Evolutionary conservation across 2,888 invertebrate genomes (phyloP).

Genomic region (Spodoptera exigua): DNA sequence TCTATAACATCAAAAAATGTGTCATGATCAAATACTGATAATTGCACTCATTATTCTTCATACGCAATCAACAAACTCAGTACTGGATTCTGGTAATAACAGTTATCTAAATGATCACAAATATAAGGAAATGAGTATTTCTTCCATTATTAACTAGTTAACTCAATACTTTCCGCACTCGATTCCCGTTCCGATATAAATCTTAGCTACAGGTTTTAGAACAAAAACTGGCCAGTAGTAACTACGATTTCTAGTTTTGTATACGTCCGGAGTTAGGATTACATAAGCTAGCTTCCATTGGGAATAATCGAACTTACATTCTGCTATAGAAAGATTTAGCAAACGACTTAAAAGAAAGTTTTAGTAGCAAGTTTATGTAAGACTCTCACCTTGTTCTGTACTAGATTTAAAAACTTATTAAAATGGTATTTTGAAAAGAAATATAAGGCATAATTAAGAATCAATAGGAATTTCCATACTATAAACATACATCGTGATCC

Average conservation of each 20-base stretch:
- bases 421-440: background rate
- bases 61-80: too few relatives aligned
- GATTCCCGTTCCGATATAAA: constrained; percentile 44
- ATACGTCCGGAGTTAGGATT: constrained; percentile 50
- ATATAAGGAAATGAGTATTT: background rate
- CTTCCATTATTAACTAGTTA: constrained; percentile 16
- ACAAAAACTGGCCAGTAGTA: constrained; percentile 49
- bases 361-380: background rate
- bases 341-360: background rate
- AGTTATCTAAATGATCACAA: too few relatives aligned
- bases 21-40: too few relatives aligned
- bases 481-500: too few relatives aligned
- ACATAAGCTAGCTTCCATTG: constrained; percentile 43
- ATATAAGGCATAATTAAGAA: too few relatives aligned
- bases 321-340: constrained; percentile 4
- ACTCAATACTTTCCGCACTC: constrained; percentile 23
- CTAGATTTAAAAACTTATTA: too few relatives aligned
- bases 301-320: constrained; percentile 42
- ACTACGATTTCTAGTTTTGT: constrained; percentile 55
- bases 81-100: too few relatives aligned
- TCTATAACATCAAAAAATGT: too few relatives aligned
- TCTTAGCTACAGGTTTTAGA: constrained; percentile 37
- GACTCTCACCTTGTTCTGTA: background rate
- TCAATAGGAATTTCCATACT: too few relatives aligned
- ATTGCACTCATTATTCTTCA: too few relatives aligned